phyloP scores from a whole-genome alignment of 1,140 invertebrate species.

The Acromyrmex echinatior region DNA sequence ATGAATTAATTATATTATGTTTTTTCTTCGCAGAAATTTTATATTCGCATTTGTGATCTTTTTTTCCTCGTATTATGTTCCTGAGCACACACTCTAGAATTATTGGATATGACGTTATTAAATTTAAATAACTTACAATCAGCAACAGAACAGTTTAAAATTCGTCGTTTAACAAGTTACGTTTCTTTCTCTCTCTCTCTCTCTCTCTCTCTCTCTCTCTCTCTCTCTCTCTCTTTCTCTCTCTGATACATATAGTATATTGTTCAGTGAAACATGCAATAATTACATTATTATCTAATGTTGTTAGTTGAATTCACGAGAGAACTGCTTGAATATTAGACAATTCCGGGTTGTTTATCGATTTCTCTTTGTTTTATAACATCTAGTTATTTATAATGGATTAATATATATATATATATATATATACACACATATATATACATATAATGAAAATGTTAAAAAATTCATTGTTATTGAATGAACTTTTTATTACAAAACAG shows the following conservation, averaged over 20 bases:
- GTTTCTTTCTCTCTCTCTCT: background rate
- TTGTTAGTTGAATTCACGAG: constrained; percentile 5
- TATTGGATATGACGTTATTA: background rate
- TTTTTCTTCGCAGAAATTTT: constrained; percentile 40
- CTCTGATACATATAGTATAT: background rate
- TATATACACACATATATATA: background rate
- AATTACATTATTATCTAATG: background rate
- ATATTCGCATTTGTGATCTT: background rate
- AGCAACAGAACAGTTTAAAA: constrained; percentile 18
- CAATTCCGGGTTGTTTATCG: constrained; percentile 34
- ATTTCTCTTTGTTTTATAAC: constrained; percentile 28
- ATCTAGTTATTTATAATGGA: constrained; percentile 48
- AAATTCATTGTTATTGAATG: constrained; percentile 39
- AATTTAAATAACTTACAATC: constrained; percentile 17
- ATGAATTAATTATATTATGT: background rate
- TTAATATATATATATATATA: constrained; percentile 4
- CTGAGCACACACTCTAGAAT: constrained; percentile 3
- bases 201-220: background rate
- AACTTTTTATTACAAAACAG: constrained; percentile 44
- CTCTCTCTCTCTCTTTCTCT: background rate
- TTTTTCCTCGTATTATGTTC: background rate
- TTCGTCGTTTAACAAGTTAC: constrained; percentile 22
- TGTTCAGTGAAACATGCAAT: constrained; percentile 16
- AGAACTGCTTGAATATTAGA: constrained; percentile 5
- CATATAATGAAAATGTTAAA: constrained; percentile 39